Conservation (phyloP, 2,888 invertebrate genomes). For the Plagodis pulveraria region DNA sequence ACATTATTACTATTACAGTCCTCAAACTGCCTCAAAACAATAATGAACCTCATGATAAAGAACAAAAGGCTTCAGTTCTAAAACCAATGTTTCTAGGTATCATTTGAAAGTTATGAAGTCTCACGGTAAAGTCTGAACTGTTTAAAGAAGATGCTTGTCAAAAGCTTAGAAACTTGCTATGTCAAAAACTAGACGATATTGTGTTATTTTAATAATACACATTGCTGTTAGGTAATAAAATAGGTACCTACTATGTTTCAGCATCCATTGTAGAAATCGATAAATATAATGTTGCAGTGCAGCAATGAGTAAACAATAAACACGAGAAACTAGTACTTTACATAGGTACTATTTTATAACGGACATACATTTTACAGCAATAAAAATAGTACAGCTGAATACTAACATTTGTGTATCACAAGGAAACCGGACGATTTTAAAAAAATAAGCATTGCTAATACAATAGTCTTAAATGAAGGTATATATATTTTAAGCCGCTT, state of each 20-base stretch:
- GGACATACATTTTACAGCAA: no score
- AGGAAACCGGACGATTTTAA: no score
- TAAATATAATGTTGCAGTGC: no score
- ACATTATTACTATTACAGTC: conserved; percentile 56
- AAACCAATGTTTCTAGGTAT: conserved; percentile 30
- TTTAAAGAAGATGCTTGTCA: conserved; percentile 76
- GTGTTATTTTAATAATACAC: no score
- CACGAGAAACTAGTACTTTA: no score
- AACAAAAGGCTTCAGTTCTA: conserved; percentile 47
- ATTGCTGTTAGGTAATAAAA: no score
- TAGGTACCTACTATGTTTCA: no score
- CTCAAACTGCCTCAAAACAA: conserved; percentile 45
- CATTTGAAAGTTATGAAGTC: conserved; percentile 42
- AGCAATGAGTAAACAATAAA: no score
- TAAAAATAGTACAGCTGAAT: not conserved
- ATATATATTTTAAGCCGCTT: conserved; percentile 47
- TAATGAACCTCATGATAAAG: conserved; percentile 41
- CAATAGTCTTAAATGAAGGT: no score
- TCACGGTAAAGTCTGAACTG: conserved; percentile 63
- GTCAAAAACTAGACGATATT: not conserved
- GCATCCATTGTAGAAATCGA: no score
- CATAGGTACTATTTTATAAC: no score
- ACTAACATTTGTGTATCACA: conserved; percentile 5
- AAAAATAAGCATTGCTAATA: no score
- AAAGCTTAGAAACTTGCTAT: conserved; percentile 55